These are phyloP conservation scores for Leptinotarsa rubiginosa DNA, from an alignment of 2,888 invertebrate species.

Conservation along the genomic window DNA sequence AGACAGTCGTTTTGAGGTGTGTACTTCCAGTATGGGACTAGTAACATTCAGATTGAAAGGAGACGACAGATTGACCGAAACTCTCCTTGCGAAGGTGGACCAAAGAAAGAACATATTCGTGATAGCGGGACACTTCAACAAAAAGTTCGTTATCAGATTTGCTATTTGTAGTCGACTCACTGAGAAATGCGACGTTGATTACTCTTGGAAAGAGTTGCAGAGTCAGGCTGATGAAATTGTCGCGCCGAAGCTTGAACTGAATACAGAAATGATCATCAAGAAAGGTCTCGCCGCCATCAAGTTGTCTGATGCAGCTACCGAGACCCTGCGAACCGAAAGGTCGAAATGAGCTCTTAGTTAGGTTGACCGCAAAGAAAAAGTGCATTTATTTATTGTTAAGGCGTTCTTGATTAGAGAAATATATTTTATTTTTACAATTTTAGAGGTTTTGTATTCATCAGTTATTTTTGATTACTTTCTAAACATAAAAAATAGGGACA, in stretches of 20 bases:
- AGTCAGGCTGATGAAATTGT: slow-evolving; percentile 52
- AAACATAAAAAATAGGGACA: no score
- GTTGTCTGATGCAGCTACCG: slow-evolving; percentile 44
- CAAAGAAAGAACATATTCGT: slow-evolving; percentile 84
- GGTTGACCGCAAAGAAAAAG: slow-evolving; percentile 27
- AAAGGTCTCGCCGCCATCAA: slow-evolving; percentile 42
- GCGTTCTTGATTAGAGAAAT: slow-evolving; percentile 17
- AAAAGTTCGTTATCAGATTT: slow-evolving; percentile 81
- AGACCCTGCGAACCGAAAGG: slow-evolving; percentile 51
- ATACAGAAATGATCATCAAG: slow-evolving; percentile 38
- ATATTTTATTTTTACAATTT: slow-evolving; percentile 15
- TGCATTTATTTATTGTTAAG: slow-evolving; percentile 46
- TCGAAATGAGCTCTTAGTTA: slow-evolving; percentile 47
- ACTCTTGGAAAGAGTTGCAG: slow-evolving; percentile 71
- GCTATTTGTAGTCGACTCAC: slow-evolving; percentile 83
- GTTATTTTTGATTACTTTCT: background rate
- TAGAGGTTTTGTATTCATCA: background rate
- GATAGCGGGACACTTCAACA: slow-evolving; percentile 79
- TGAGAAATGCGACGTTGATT: slow-evolving; percentile 78
- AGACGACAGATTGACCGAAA: slow-evolving; percentile 76
- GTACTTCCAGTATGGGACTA: slow-evolving; percentile 71
- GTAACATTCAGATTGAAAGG: slow-evolving; percentile 91
- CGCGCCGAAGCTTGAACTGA: slow-evolving; percentile 38
- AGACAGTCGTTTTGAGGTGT: slow-evolving; percentile 84
- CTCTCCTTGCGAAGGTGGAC: slow-evolving; percentile 78